Conservation (phyloP, 2,113 vertebrate genomes). For the Hemicordylus capensis region DNA sequence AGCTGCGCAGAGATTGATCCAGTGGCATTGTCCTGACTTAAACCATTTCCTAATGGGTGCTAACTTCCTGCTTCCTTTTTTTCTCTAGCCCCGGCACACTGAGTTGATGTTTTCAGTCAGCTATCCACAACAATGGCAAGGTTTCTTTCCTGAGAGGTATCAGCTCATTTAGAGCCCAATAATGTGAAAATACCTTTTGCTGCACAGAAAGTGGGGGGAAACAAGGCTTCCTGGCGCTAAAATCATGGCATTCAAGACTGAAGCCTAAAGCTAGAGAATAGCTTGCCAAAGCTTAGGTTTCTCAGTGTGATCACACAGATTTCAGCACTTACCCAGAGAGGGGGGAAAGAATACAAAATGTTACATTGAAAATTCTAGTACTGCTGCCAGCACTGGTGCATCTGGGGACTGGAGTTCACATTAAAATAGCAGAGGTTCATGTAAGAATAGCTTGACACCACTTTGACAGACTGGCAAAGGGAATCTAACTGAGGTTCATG, state of each 20-base stretch:
- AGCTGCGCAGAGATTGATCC: not conserved
- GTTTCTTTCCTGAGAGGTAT: not conserved
- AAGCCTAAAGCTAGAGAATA: fast-evolving
- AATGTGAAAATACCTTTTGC: not conserved
- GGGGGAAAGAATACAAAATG: not conserved
- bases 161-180: not conserved
- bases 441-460: not conserved
- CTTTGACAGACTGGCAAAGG: fast-evolving
- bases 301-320: not conserved
- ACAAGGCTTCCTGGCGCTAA: not conserved
- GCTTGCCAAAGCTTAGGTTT: not conserved
- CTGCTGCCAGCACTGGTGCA: not conserved
- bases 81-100: not conserved
- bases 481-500: not conserved
- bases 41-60: not conserved
- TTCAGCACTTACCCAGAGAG: not conserved
- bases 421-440: not conserved
- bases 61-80: not conserved
- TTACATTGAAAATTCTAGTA: not conserved
- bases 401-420: not conserved
- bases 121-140: not conserved
- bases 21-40: not conserved
- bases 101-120: not conserved
- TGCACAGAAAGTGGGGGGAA: not conserved
- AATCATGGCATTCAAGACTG: fast-evolving